Evolutionary conservation across 2,113 vertebrate genomes (phyloP).

Genomic region (Dasyurus viverrinus): DNA sequence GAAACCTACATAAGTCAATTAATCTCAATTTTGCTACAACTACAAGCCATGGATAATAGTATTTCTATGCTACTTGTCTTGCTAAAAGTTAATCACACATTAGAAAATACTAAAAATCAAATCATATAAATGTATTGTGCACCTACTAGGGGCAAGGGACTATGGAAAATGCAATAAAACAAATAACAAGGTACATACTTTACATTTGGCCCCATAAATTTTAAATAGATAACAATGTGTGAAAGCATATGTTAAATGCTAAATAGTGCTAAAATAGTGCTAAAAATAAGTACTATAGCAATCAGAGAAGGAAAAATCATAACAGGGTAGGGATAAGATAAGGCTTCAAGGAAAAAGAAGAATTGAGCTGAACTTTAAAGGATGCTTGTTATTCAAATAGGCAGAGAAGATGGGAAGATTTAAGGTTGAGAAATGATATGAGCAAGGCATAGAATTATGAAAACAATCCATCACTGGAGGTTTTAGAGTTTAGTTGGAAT

Average conservation of each 20-base stretch:
- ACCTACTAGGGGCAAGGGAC: neutral
- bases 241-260: neutral
- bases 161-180: neutral
- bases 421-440: neutral
- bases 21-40: neutral
- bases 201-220: neutral
- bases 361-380: neutral
- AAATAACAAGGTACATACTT: neutral
- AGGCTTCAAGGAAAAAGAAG: neutral
- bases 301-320: neutral
- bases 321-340: neutral
- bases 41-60: neutral
- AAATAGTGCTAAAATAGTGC: neutral
- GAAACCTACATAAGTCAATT: neutral
- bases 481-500: neutral
- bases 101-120: neutral
- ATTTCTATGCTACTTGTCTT: neutral
- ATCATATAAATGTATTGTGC: neutral
- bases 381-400: neutral
- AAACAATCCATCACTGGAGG: neutral
- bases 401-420: neutral
- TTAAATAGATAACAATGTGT: neutral
- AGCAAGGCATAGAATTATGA: neutral
- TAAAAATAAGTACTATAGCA: neutral
- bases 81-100: neutral